phyloP scores from a whole-genome alignment of 2,888 invertebrate species.

The Gisinianus flammeolus region DNA sequence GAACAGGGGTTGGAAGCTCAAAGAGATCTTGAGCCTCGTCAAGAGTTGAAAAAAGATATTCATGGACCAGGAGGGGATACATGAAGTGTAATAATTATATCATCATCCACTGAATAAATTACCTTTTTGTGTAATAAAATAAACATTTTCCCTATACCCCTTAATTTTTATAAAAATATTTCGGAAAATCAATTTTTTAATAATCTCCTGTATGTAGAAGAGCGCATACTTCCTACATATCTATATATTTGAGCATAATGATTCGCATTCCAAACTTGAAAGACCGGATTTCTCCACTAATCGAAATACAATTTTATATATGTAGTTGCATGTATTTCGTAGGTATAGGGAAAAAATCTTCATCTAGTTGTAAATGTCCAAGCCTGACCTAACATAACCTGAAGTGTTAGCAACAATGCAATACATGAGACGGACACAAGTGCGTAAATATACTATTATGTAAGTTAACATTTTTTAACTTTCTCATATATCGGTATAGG shows the following conservation, averaged over 20 bases:
- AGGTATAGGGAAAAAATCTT: no score
- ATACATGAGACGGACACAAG: no score
- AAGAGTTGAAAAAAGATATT: background rate
- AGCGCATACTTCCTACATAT: background rate
- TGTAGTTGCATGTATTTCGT: no score
- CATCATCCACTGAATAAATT: background rate
- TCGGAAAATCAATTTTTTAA: background rate
- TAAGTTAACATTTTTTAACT: no score
- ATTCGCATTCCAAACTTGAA: background rate
- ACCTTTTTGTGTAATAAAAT: background rate
- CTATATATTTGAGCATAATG: background rate
- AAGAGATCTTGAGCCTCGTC: background rate
- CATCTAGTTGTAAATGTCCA: no score
- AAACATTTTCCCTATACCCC: background rate
- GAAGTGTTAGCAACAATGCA: background rate
- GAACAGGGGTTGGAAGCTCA: constrained; percentile 6
- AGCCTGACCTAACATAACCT: background rate
- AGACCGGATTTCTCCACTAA: background rate
- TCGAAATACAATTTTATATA: no score
- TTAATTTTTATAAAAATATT: background rate
- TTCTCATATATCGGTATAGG: no score
- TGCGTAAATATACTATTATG: no score
- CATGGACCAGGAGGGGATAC: background rate
- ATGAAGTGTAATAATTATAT: background rate
- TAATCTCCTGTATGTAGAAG: background rate